These are phyloP conservation scores for Candidula unifasciata DNA, from an alignment of 2,888 invertebrate genomes.

Conservation along the genomic window DNA sequence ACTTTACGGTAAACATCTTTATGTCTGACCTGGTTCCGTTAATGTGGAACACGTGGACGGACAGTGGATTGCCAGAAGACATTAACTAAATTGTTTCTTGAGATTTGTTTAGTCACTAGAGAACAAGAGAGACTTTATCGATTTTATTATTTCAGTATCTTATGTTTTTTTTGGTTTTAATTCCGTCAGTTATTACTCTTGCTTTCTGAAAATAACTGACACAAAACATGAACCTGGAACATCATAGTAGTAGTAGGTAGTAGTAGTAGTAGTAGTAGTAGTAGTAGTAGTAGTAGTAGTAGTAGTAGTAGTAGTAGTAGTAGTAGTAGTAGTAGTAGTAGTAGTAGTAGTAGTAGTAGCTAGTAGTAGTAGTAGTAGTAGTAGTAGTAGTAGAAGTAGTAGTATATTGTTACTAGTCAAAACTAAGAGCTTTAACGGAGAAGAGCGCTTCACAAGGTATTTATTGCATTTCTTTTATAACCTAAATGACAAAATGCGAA, in stretches of 20 bases:
- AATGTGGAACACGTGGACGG: neutral
- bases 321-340: constrained; percentile 36
- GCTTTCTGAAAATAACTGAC: neutral
- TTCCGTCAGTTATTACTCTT: neutral
- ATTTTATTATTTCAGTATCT: no score
- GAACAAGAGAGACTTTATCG: no score
- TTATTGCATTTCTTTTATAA: no score
- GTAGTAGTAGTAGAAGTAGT: constrained; percentile 31
- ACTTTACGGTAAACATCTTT: no score
- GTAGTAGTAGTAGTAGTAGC: constrained; percentile 34
- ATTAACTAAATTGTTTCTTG: neutral
- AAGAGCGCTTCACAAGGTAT: no score
- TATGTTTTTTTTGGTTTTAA: neutral
- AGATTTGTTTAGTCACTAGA: neutral
- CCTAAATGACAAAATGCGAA: no score
- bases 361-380: constrained; percentile 25
- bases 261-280: neutral
- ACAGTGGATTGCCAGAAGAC: neutral
- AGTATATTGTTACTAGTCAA: no score
- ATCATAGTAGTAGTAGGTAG: neutral
- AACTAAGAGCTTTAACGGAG: no score
- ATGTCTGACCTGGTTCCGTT: neutral
- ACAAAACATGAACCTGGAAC: no score
- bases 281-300: constrained; percentile 32
- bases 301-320: constrained; percentile 30